Percentiles rank a stretch among this genome's conserved stretches.
Conservation (phyloP, 1,140 invertebrate species). For the Meloidogyne hapla region DNA sequence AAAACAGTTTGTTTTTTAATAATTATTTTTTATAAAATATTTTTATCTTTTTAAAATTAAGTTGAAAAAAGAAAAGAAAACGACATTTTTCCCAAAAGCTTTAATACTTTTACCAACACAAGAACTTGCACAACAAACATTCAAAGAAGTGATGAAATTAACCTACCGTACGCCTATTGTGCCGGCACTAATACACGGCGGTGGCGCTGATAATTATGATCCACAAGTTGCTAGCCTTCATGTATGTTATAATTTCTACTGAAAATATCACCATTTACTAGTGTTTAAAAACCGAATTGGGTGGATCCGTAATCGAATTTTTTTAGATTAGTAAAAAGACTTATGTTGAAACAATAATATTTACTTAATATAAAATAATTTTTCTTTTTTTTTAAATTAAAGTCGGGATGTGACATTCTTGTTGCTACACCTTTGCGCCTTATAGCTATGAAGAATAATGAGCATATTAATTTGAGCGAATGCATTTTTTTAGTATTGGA, state of each 20-base stretch:
- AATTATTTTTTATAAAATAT: no score
- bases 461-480: background rate
- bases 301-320: no score
- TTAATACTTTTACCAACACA: conserved; percentile 89
- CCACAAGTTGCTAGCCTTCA: conserved; percentile 52
- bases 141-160: conserved; percentile 93
- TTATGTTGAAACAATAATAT: no score
- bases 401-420: background rate
- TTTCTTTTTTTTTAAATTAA: background rate
- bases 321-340: no score
- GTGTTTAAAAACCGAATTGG: no score
- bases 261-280: no score
- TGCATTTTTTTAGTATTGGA: background rate
- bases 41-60: no score
- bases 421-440: background rate
- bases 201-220: conserved; percentile 60
- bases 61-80: no score
- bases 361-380: no score
- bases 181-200: conserved; percentile 80
- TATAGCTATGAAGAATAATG: background rate
- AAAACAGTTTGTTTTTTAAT: no score
- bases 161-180: conserved; percentile 84
- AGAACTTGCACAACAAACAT: conserved; percentile 93
- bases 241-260: no score
- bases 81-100: conserved; percentile 73